A percentile compares a stretch with the other conserved stretches of the same genome.
Conservation (phyloP, 2,113 vertebrate genomes). For the Mustela nigripes region DNA sequence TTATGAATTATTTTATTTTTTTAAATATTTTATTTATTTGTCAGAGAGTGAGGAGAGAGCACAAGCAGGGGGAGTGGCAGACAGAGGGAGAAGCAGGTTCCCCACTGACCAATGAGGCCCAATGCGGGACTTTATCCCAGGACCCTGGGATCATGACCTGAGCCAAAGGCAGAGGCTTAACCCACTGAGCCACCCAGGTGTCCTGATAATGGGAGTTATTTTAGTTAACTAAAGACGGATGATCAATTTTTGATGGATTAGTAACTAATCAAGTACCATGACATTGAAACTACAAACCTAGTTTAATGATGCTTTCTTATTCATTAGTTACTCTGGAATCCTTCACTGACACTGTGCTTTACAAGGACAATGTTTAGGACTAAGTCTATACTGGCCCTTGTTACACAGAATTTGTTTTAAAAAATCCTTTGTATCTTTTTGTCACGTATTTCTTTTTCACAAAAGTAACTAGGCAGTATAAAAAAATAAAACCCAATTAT, state of each 20-base stretch:
- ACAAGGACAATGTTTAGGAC: background rate
- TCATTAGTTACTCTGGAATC: background rate
- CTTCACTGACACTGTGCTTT: background rate
- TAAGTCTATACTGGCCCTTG: background rate
- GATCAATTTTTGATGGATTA: slow-evolving; percentile 32
- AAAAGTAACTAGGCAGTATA: background rate
- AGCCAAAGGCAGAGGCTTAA: too few relatives aligned
- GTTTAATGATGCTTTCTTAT: background rate
- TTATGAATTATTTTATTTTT: background rate
- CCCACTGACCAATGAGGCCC: too few relatives aligned
- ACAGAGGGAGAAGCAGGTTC: too few relatives aligned
- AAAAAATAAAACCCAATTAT: background rate
- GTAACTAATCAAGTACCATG: background rate
- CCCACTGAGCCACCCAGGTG: too few relatives aligned
- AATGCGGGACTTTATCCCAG: too few relatives aligned
- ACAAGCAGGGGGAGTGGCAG: too few relatives aligned
- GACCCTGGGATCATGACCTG: too few relatives aligned
- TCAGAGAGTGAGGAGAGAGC: too few relatives aligned
- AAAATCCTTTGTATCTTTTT: background rate
- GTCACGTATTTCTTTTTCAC: slow-evolving; percentile 31
- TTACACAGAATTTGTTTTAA: background rate
- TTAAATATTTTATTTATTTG: too few relatives aligned
- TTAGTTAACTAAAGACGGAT: slow-evolving; percentile 24
- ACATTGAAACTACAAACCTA: background rate
- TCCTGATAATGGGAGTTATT: background rate